Evolutionary conservation across 1,140 invertebrate species (phyloP).

Genomic region (Rhagoletis zephyria): DNA sequence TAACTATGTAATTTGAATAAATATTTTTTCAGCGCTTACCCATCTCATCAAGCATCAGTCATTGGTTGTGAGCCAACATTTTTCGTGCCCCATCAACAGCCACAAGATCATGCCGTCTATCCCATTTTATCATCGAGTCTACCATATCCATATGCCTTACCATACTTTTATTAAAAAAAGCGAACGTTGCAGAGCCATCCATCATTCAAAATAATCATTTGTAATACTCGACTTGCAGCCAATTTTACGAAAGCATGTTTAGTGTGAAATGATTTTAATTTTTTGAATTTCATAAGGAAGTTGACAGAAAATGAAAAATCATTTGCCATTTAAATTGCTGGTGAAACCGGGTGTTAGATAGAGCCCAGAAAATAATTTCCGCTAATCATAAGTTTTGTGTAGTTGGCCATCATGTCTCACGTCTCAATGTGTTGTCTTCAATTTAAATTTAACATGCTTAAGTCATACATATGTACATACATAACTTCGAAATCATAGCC

Average conservation of each 20-base stretch:
- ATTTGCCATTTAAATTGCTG: no score
- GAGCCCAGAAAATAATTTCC: no score
- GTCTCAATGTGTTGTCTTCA: background rate
- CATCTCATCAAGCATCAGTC: slow-evolving; percentile 14
- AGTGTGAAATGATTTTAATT: no score
- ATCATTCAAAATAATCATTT: background rate
- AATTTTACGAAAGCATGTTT: no score
- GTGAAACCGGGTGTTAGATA: no score
- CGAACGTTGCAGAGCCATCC: background rate
- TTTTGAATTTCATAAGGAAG: no score
- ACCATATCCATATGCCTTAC: slow-evolving; percentile 55
- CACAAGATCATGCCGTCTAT: slow-evolving; percentile 70
- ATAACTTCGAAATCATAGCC: background rate
- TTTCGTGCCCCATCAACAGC: slow-evolving; percentile 70
- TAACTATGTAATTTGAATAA: background rate
- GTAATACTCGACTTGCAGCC: no score
- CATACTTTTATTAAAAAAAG: slow-evolving; percentile 43
- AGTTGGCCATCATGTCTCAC: background rate
- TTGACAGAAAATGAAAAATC: no score
- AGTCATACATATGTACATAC: background rate
- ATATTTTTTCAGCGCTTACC: slow-evolving; percentile 54
- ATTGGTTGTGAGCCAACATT: slow-evolving; percentile 62
- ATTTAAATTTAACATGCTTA: background rate
- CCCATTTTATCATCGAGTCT: slow-evolving; percentile 61
- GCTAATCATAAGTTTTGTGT: background rate